Percentiles rank a stretch among this genome's conserved stretches.
Evolutionary conservation across 2,797 vertebrate genomes (phyloP).

Genomic region (Prunella strophiata): DNA sequence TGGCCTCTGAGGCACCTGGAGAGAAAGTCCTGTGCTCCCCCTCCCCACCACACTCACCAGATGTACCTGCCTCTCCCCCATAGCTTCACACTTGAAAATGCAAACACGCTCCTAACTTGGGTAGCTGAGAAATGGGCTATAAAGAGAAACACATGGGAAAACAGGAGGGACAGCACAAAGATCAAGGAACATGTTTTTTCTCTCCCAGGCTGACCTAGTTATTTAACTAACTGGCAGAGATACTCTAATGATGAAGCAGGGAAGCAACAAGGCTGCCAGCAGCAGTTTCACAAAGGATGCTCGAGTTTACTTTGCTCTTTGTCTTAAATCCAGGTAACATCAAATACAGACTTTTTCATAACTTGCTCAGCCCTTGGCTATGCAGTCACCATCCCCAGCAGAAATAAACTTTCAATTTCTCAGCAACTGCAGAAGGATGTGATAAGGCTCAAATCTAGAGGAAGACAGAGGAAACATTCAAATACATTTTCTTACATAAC

Average conservation of each 20-base stretch:
- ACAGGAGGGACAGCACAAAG: conserved; percentile 49
- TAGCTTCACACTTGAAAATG: neutral
- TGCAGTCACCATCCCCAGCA: neutral
- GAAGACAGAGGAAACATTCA: neutral
- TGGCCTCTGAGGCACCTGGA: neutral
- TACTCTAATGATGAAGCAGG: conserved; percentile 22
- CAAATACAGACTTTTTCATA: neutral
- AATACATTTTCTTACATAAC: neutral
- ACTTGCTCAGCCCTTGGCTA: neutral
- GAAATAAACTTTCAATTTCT: conserved; percentile 9
- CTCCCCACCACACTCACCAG: neutral
- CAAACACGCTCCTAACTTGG: neutral
- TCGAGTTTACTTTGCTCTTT: neutral
- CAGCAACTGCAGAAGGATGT: neutral
- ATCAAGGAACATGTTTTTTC: conserved; percentile 19
- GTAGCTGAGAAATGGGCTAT: conserved; percentile 21
- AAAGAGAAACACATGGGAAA: conserved; percentile 52
- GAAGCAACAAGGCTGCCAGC: conserved; percentile 27
- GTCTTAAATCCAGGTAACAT: neutral
- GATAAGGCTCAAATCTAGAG: neutral
- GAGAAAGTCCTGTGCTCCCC: neutral
- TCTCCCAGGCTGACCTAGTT: conserved; percentile 52
- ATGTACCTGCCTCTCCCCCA: neutral
- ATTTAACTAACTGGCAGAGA: conserved; percentile 51
- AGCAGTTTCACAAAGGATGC: conserved; percentile 22